A percentile compares a stretch with the other conserved stretches of the same genome.
Conservation (phyloP, 1,140 invertebrate species). For the Mya arenaria region DNA sequence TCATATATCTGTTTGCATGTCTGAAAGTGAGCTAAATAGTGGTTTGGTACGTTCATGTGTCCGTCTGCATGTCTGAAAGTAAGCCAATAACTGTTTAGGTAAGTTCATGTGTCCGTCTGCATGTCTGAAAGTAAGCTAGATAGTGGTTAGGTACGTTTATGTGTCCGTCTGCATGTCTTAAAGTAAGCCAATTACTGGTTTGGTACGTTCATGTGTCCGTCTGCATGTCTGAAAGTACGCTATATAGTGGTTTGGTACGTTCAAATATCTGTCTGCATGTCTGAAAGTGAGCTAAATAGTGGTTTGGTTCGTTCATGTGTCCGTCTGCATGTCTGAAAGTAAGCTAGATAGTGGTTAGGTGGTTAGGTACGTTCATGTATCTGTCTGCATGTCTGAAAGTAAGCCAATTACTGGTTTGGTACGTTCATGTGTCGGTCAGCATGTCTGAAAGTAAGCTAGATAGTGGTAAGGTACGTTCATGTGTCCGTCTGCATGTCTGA, state of each 20-base stretch:
- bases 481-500: not conserved
- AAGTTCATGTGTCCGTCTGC: not conserved
- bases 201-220: not conserved
- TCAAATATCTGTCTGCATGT: not conserved
- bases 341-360: not conserved
- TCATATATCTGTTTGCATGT: not conserved
- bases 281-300: not conserved
- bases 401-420: not conserved
- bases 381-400: not conserved
- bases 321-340: not conserved
- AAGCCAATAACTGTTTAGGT: not conserved
- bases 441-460: not conserved
- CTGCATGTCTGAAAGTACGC: not conserved
- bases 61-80: not conserved
- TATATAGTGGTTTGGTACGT: not conserved
- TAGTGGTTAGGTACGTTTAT: not conserved
- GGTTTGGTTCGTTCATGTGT: not conserved
- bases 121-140: not conserved
- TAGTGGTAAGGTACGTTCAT: not conserved
- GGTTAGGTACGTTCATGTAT: not conserved
- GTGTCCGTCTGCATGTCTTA: not conserved
- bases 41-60: not conserved
- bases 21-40: not conserved
- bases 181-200: not conserved
- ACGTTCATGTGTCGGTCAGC: not conserved